A percentile compares a stretch with the other conserved stretches of the same genome.
Evolutionary conservation across 2,113 vertebrate genomes (phyloP).

Genomic region (Benitochromis conjunctus): DNA sequence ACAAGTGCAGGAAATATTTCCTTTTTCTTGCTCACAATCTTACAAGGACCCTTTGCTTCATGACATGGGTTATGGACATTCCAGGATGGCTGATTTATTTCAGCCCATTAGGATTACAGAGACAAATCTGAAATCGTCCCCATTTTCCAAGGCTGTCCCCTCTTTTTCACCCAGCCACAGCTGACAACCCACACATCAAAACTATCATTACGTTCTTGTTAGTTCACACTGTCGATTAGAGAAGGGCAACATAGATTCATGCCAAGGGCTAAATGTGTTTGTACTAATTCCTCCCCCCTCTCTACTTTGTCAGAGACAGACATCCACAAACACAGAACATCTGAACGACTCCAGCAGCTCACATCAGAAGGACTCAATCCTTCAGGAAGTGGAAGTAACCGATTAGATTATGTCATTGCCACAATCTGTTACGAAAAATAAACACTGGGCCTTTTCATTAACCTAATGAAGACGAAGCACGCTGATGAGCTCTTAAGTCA

Average conservation of each 20-base stretch:
- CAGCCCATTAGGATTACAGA: constrained; percentile 62
- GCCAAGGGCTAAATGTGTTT: constrained; percentile 73
- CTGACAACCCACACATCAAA: constrained; percentile 64
- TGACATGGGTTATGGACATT: constrained; percentile 62
- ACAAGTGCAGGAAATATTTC: constrained; percentile 17
- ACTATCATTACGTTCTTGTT: constrained; percentile 69
- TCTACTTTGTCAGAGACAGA: constrained; percentile 65
- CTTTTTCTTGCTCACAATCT: constrained; percentile 23
- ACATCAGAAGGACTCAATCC: constrained; percentile 66
- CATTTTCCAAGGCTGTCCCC: constrained; percentile 44
- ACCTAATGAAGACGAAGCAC: constrained; percentile 80
- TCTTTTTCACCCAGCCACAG: constrained; percentile 33
- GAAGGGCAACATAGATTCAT: constrained; percentile 66
- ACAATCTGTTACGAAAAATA: constrained; percentile 78
- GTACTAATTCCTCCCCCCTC: constrained; percentile 67
- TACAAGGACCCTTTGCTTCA: constrained; percentile 53
- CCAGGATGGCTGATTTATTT: constrained; percentile 69
- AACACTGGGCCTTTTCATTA: constrained; percentile 81
- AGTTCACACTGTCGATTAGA: constrained; percentile 72
- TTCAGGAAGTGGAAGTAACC: constrained; percentile 77
- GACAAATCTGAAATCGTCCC: constrained; percentile 57
- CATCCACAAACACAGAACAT: constrained; percentile 60
- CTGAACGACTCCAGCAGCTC: constrained; percentile 59
- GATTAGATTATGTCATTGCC: constrained; percentile 77
- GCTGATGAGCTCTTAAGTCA: constrained; percentile 80